Conservation (phyloP, 2,113 vertebrate genomes). For the Willisornis vidua region DNA sequence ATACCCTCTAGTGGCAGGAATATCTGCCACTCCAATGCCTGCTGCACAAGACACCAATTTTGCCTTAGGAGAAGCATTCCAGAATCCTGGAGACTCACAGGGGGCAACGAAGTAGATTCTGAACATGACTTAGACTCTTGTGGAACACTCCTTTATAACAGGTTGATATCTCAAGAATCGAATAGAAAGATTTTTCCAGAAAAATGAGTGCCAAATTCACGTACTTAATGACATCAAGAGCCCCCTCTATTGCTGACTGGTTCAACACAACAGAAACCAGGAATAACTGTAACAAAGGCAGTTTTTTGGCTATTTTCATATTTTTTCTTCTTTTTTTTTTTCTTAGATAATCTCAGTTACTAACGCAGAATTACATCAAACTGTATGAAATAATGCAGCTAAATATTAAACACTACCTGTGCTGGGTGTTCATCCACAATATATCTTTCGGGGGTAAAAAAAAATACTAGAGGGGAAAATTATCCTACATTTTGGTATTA, state of each 20-base stretch:
- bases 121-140: neutral
- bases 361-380: neutral
- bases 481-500: neutral
- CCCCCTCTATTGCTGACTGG: neutral
- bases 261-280: neutral
- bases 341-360: neutral
- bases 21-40: neutral
- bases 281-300: neutral
- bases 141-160: neutral
- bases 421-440: neutral
- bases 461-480: neutral
- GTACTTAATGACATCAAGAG: neutral
- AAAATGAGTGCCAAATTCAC: accelerated
- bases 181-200: neutral
- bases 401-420: neutral
- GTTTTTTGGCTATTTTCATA: neutral
- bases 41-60: neutral
- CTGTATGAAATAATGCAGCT: neutral
- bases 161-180: neutral
- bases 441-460: neutral
- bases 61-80: neutral
- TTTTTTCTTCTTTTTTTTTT: neutral
- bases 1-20: slow-evolving; percentile 56
- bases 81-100: neutral
- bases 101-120: accelerated